Evolutionary conservation across 2,888 invertebrate species (phyloP), one percentile per base, ranked within the genome.

Genomic region (Deroplatys truncata): DNA sequence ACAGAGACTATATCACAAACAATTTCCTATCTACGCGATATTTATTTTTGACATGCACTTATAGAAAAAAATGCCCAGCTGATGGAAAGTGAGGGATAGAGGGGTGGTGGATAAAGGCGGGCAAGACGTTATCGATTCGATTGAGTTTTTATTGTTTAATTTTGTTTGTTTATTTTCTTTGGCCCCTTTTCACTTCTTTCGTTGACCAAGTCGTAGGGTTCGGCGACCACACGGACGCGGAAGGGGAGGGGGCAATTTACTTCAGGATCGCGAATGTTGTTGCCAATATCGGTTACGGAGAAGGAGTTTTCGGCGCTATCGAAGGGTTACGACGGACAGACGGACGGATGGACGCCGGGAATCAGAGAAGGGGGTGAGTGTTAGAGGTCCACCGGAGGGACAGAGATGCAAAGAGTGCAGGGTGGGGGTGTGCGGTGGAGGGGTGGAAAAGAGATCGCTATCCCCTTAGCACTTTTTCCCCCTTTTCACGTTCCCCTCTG

Each of bases 391-490:
- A 84, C 84, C 84, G 88, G 83, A 56, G 84, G 84, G 72, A 86
- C 88, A 88, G 89, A 72, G 89, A 82, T 85, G 83, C 86, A 82
- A 28, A 72, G 83, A 29, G 82, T 49, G 25, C 85, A 43, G 31
- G 85, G 89, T 82, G 86, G 35, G 72, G 28, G 88, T 35, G 89
- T 28, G 88, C 31, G n/a, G 85, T 83, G 84, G 88, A 72, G 90
- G 87, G 88, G 88, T 43, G 86, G 86, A 90, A 89, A 90, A 88
- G 90, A 89, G 89, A 90, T 89, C 88, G 90, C 84, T 88, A 89
- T 88, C 88, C 91, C 91, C 91, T 91, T 90, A 91, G 91, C 90
- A 90, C 86, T 90, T 90, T 91, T 91, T 91, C 83, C 89, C 90
- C 91, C 90, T 89, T 90, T 89, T 90, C 89, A 72, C 56, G 20